Percentiles rank a stretch among this genome's conserved stretches.
These are phyloP conservation scores for Malurus melanocephalus DNA, from an alignment of 2,113 vertebrate species.

Conservation along the genomic window DNA sequence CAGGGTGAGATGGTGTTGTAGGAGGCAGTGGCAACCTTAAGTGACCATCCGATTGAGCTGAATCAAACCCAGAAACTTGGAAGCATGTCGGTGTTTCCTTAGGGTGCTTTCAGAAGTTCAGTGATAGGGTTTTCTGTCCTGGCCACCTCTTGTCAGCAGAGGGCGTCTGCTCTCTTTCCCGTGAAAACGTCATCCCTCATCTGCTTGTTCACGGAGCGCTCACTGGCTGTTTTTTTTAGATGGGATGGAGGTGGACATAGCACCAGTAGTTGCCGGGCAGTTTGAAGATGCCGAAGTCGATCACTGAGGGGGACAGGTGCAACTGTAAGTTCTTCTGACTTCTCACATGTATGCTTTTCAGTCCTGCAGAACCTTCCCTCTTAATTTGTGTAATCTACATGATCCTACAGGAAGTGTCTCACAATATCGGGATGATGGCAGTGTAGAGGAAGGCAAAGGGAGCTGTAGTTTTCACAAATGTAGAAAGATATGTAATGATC, in stretches of 20 bases:
- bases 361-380: neutral
- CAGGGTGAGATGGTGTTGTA: neutral
- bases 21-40: fast-evolving
- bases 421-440: neutral
- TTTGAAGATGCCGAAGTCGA: constrained; percentile 96
- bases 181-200: fast-evolving
- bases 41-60: neutral
- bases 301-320: constrained; percentile 78
- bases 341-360: neutral
- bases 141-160: constrained; percentile 10
- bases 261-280: constrained; percentile 84
- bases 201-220: fast-evolving
- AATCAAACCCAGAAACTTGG: neutral
- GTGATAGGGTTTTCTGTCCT: neutral
- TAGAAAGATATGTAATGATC: neutral
- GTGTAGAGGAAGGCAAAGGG: neutral
- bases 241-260: constrained; percentile 91
- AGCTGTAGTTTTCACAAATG: neutral
- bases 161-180: neutral
- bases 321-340: constrained; percentile 43
- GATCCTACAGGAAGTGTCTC: neutral
- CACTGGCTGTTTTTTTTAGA: constrained; percentile 66
- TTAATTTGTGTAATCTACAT: neutral
- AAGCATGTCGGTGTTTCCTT: neutral
- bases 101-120: neutral